phyloP scores from a whole-genome alignment of 1,140 invertebrate species.

The Drosophila teissieri region DNA sequence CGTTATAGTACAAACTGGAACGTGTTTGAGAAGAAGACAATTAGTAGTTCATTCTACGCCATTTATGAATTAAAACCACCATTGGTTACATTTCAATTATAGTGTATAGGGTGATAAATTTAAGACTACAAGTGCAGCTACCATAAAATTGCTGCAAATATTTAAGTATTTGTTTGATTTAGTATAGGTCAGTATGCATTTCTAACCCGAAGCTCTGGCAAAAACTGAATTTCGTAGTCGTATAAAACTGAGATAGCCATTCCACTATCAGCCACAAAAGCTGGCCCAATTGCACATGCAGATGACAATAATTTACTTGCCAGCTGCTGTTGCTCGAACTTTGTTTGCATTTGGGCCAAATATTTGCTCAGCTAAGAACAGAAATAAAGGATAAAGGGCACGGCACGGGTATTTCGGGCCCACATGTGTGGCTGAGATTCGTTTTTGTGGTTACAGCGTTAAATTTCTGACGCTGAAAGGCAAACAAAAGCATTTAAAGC shows the following conservation, averaged over 20 bases:
- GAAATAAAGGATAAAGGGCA: not conserved
- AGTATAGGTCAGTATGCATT: not conserved
- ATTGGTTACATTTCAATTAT: not conserved
- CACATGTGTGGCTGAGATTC: slow-evolving; percentile 13
- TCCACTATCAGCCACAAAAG: not conserved
- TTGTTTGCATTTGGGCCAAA: slow-evolving; percentile 61
- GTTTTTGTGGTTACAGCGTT: slow-evolving; percentile 35
- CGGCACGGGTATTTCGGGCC: not conserved
- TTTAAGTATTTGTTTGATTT: slow-evolving; percentile 2
- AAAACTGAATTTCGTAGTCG: not conserved
- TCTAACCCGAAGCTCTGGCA: not conserved
- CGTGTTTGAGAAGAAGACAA: not conserved
- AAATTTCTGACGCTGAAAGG: slow-evolving; percentile 40
- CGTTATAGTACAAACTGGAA: not conserved
- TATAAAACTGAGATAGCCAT: slow-evolving; percentile 3
- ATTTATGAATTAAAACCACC: not conserved
- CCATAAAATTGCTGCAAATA: not conserved
- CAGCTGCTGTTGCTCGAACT: slow-evolving; percentile 26
- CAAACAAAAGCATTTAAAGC: slow-evolving; percentile 47
- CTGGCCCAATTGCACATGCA: slow-evolving; percentile 19
- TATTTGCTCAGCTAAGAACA: slow-evolving; percentile 48
- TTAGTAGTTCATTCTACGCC: not conserved
- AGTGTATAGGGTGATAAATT: not conserved
- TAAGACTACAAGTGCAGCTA: not conserved
- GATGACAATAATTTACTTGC: slow-evolving; percentile 35